phyloP scores from a whole-genome alignment of 2,888 invertebrate species.

The Calliscelio sp. region DNA sequence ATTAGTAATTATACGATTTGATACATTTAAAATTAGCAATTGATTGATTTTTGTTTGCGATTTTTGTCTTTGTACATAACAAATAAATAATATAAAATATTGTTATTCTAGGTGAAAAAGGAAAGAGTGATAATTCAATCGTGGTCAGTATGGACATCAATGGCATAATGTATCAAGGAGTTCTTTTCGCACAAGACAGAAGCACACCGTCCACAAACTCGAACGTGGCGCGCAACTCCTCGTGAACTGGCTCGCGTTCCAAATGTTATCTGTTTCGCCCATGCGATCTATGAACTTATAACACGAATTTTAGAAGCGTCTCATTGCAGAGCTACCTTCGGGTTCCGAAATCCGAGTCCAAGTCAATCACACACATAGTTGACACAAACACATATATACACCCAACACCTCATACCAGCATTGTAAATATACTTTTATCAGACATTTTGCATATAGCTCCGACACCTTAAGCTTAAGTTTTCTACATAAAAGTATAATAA shows the following conservation, averaged over 20 bases:
- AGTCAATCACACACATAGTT: not conserved
- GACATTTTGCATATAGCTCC: slow-evolving; percentile 28
- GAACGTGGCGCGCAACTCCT: slow-evolving; percentile 80
- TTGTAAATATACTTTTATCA: slow-evolving; percentile 51
- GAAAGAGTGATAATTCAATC: slow-evolving; percentile 94
- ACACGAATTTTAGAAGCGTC: slow-evolving; percentile 41
- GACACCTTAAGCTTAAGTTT: slow-evolving; percentile 45
- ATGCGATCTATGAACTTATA: slow-evolving; percentile 30
- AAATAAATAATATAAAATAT: no score
- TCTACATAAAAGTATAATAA: slow-evolving; percentile 15
- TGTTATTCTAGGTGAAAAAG: slow-evolving; percentile 90
- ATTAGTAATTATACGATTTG: no score
- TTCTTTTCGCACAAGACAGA: slow-evolving; percentile 90
- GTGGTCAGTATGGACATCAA: slow-evolving; percentile 98
- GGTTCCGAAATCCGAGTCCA: slow-evolving; percentile 5
- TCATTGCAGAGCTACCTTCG: slow-evolving; percentile 13
- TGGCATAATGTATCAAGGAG: slow-evolving; percentile 97
- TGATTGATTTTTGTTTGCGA: no score
- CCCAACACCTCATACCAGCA: slow-evolving; percentile 16
- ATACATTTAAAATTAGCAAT: no score
- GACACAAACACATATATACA: not conserved
- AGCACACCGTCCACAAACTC: slow-evolving; percentile 71
- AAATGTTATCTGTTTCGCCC: slow-evolving; percentile 16
- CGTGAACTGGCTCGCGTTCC: slow-evolving; percentile 76
- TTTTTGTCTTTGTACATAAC: not conserved